Base-by-base conservation (phyloP, 2,113 vertebrate species). In the Crypturellus undulatus region DNA sequence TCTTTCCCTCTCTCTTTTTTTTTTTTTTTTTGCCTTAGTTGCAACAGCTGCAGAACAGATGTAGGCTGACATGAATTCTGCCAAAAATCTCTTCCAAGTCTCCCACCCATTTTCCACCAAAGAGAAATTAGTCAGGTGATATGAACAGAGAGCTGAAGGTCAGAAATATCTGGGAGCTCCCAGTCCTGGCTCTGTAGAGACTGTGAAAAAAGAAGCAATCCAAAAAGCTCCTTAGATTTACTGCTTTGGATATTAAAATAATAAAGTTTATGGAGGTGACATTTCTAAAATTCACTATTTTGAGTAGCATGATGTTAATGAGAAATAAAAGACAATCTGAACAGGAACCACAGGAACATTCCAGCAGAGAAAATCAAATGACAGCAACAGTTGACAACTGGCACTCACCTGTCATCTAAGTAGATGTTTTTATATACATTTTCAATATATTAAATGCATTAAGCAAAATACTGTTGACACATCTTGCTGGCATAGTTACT, bases 21-120 rank as follows among this genome's bases (percentile, higher is more conserved):
- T 62, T 71, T 91, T 92, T 94, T 75, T 87, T 36, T 96, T 96
- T 96, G 90, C 94, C 78, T 97, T 93, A 87, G 87, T 97, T 97
- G 79, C 94, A 98, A 98, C 98, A 98, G 97, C 98, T 98, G 98
- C 91, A 79, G 82, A 98, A 96, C 98, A 98, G 97, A 98, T 98
- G 97, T 96, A 93, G 91, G 79, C 89, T 92, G 72, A 95, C 36
- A 51, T 91, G 75, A 96, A 84, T 94, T 94, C 92, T 97, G 97
- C 97, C 98, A 98, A 97, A 97, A 97, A 87, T 83, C 56, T 96
- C 54, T 71, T 97, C 94, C 90, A 96, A 95, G 63, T 92, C 90
- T 97, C 85, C 94, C 96, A 97, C 95, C 97, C 94, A 95, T 98
- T 97, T 97, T 98, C 96, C 93, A 98, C 96, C 91, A 94, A 96